These are phyloP conservation scores for Drosophila seguyi DNA, from an alignment of 1,140 invertebrate species.

Conservation along the genomic window DNA sequence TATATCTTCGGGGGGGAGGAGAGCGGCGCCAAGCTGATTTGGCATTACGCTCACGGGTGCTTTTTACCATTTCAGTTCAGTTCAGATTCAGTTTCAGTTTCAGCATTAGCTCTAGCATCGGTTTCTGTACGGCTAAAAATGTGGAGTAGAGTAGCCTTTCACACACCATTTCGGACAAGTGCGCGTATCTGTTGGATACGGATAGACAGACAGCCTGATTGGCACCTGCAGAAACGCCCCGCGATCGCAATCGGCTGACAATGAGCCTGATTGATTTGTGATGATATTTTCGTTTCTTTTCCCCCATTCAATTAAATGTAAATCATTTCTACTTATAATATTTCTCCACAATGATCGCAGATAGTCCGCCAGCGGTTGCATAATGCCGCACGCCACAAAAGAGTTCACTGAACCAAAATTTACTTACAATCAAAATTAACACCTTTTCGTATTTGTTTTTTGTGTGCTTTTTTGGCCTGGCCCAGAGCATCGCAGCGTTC, in stretches of 20 bases:
- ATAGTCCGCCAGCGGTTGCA: constrained; percentile 31
- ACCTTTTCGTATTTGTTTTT: constrained; percentile 69
- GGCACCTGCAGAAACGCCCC: constrained; percentile 52
- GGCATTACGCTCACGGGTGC: constrained; percentile 35
- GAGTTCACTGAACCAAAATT: constrained; percentile 75
- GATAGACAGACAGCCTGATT: constrained; percentile 28
- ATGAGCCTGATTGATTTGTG: constrained; percentile 55
- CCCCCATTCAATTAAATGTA: constrained; percentile 41
- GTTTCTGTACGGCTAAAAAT: not conserved
- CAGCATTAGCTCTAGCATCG: not conserved
- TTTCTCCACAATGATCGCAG: constrained; percentile 22
- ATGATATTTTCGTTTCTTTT: constrained; percentile 50
- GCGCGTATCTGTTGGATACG: constrained; percentile 52
- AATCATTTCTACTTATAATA: constrained; percentile 35
- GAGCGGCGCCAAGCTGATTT: constrained; percentile 19
- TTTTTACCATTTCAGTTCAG: constrained; percentile 14
- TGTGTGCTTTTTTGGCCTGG: constrained; percentile 14
- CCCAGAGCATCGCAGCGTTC: constrained; percentile 44
- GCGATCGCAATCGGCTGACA: constrained; percentile 48
- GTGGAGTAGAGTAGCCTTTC: constrained; percentile 33
- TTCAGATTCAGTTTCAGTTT: constrained; percentile 7
- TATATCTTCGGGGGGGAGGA: constrained; percentile 20
- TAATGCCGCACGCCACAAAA: constrained; percentile 39
- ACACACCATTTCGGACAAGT: constrained; percentile 37
- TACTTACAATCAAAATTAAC: constrained; percentile 80